Conservation (phyloP, 2,797 vertebrate species). For the Hipposideros larvatus region DNA sequence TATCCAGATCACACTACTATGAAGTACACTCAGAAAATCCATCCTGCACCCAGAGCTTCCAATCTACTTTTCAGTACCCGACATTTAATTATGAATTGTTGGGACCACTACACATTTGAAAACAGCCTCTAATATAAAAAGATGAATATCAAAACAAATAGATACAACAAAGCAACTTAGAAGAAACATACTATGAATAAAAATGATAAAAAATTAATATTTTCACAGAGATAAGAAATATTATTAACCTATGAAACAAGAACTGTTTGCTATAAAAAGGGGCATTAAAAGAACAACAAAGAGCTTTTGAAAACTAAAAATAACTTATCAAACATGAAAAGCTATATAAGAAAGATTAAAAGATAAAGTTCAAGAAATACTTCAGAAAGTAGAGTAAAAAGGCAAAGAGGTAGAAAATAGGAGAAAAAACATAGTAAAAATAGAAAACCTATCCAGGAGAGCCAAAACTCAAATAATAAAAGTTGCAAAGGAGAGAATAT, state of each 20-base stretch:
- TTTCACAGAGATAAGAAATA: not conserved
- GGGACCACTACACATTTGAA: not conserved
- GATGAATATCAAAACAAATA: constrained; percentile 27
- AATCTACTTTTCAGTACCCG: not conserved
- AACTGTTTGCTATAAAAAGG: not conserved
- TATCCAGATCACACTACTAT: not conserved
- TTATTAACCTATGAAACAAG: constrained; percentile 12
- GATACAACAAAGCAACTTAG: not conserved
- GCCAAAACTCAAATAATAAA: not conserved
- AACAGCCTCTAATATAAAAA: constrained; percentile 13
- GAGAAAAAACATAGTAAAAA: not conserved
- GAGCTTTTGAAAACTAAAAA: constrained; percentile 7
- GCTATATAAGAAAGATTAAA: not conserved
- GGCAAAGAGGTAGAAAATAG: not conserved
- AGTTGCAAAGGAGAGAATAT: not conserved
- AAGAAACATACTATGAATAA: not conserved
- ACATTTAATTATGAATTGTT: not conserved
- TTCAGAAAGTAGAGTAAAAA: not conserved
- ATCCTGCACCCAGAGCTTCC: not conserved
- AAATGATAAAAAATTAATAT: not conserved
- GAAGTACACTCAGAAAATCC: constrained; percentile 42
- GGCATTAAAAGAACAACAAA: not conserved
- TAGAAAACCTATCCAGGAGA: not conserved
- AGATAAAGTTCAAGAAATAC: constrained; percentile 9
- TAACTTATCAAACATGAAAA: not conserved